A percentile compares a stretch with the other conserved stretches of the same genome.
phyloP scores from a whole-genome alignment of 2,888 invertebrate genomes.

The Muscina levida region DNA sequence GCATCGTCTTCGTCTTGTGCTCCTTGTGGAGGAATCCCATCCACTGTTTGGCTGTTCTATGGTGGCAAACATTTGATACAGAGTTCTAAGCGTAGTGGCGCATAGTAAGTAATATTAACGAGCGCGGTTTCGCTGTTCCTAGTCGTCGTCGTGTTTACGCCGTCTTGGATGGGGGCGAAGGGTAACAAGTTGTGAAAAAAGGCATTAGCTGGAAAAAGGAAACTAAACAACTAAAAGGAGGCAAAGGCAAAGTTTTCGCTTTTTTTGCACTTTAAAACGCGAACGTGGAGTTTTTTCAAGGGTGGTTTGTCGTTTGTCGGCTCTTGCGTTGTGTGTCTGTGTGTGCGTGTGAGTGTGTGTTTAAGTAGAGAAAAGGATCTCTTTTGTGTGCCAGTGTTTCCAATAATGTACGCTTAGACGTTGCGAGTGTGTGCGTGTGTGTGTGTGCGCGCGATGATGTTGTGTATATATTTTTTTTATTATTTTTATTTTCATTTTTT shows the following conservation, averaged over 20 bases:
- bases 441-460: slow-evolving; percentile 18
- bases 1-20: slow-evolving; percentile 64
- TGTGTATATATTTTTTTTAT: slow-evolving; percentile 55
- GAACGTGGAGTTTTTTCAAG: slow-evolving; percentile 72
- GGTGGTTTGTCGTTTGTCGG: slow-evolving; percentile 72
- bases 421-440: slow-evolving; percentile 14
- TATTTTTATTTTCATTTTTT: slow-evolving; percentile 63
- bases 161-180: slow-evolving; percentile 36
- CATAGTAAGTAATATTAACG: slow-evolving; percentile 57
- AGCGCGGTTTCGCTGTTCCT: slow-evolving; percentile 49
- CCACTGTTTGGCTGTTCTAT: slow-evolving; percentile 64
- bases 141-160: slow-evolving; percentile 34
- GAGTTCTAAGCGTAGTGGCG: slow-evolving; percentile 27
- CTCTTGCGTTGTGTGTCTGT: slow-evolving; percentile 55
- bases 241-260: slow-evolving; percentile 59
- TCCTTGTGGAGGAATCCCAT: slow-evolving; percentile 29
- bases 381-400: slow-evolving; percentile 56
- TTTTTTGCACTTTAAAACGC: slow-evolving; percentile 70
- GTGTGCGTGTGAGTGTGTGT: slow-evolving; percentile 44
- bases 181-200: slow-evolving; percentile 63
- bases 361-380: slow-evolving; percentile 60
- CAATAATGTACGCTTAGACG: slow-evolving; percentile 31
- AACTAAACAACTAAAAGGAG: slow-evolving; percentile 63
- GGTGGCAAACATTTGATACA: slow-evolving; percentile 15
- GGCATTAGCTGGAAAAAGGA: slow-evolving; percentile 63